Conservation (phyloP, 2,113 vertebrate species). For the Oxyruncus cristatus region DNA sequence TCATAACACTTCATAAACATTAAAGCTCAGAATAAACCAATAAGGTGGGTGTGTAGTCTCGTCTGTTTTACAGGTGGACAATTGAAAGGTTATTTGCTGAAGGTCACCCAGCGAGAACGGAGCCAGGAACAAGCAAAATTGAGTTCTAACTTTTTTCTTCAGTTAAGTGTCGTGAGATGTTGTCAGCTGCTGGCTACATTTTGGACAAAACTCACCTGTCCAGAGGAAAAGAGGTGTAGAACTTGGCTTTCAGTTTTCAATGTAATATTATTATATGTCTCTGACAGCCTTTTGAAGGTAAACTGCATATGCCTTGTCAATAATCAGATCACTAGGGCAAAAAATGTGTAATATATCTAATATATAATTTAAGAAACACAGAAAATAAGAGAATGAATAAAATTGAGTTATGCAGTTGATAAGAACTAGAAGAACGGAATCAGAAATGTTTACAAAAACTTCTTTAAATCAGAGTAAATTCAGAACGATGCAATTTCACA, state of each 20-base stretch:
- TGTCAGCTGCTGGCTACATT: neutral
- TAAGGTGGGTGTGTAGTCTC: neutral
- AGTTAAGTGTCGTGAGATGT: neutral
- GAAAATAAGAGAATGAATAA: neutral
- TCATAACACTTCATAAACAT: slow-evolving; percentile 26
- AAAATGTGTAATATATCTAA: neutral
- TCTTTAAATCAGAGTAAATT: neutral
- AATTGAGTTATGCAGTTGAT: neutral
- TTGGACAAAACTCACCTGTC: neutral
- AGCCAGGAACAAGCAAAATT: neutral
- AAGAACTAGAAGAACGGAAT: neutral
- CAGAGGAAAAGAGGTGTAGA: neutral
- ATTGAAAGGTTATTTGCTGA: slow-evolving; percentile 22
- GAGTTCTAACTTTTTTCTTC: neutral
- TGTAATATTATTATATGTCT: neutral
- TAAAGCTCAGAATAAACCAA: neutral
- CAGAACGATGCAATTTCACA: neutral
- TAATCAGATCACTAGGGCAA: neutral
- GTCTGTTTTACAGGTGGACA: slow-evolving; percentile 34
- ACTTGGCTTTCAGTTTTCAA: neutral
- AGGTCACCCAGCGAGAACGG: slow-evolving; percentile 6
- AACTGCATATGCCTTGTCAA: neutral
- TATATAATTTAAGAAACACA: neutral
- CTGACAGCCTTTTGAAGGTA: neutral
- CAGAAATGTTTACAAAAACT: neutral